phyloP scores from a whole-genome alignment of 2,797 vertebrate species.

The Phoeniculus purpureus region DNA sequence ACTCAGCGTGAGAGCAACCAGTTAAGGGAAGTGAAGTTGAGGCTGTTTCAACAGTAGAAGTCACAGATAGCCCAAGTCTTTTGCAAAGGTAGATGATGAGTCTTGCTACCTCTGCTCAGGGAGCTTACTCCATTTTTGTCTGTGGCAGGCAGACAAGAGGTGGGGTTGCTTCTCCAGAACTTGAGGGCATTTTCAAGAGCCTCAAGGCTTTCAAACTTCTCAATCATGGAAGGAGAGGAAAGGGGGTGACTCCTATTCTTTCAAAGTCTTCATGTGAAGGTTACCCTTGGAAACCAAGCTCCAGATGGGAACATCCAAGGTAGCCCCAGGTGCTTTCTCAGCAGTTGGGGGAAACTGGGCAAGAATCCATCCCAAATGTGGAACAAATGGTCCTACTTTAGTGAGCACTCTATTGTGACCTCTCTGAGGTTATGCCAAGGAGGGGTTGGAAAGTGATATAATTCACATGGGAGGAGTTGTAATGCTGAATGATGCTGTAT shows the following conservation, averaged over 20 bases:
- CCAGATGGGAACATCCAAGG: background rate
- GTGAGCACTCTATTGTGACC: background rate
- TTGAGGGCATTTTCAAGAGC: background rate
- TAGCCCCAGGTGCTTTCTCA: background rate
- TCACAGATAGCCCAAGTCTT: background rate
- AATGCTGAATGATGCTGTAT: background rate
- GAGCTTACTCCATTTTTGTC: background rate
- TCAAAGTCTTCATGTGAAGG: background rate
- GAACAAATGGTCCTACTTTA: slow-evolving; percentile 1
- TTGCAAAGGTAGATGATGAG: background rate
- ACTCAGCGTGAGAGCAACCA: background rate
- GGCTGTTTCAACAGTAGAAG: background rate
- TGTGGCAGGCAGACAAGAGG: accelerated
- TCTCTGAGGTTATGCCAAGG: background rate
- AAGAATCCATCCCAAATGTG: background rate
- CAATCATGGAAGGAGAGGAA: background rate
- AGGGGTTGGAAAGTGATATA: background rate
- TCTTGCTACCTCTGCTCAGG: background rate
- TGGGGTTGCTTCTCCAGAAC: background rate
- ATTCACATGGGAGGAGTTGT: background rate
- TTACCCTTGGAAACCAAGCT: slow-evolving; percentile 1
- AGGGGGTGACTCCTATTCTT: background rate
- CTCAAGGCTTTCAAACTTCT: background rate
- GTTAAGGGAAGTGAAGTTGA: background rate
- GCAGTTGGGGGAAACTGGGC: background rate